Evolutionary conservation across 2,888 invertebrate species (phyloP), one percentile per base, ranked within the genome.

Genomic region (Lithophane semibrunnea): DNA sequence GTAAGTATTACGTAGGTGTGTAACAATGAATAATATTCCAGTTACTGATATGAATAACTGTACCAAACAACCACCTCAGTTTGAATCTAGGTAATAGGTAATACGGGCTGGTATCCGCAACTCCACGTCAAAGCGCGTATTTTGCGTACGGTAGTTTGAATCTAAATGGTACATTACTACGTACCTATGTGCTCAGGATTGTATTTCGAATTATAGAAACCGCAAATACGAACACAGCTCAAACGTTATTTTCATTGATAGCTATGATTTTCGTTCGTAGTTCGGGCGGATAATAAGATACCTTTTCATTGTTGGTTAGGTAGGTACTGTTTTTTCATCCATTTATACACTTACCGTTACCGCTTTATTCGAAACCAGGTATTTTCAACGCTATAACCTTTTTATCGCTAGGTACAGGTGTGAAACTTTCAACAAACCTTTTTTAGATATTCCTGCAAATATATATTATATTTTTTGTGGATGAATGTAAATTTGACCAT

Each of bases 101-200:
- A n/a, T n/a, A n/a, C n/a, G n/a, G n/a, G n/a, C n/a, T n/a, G n/a
- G n/a, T n/a, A n/a, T n/a, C n/a, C n/a, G n/a, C n/a, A n/a, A n/a
- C n/a, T n/a, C n/a, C n/a, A n/a, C n/a, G n/a, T n/a, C n/a, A n/a
- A n/a, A n/a, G n/a, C n/a, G n/a, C n/a, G n/a, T n/a, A n/a, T n/a
- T n/a, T n/a, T n/a, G n/a, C n/a, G n/a, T n/a, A n/a, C n/a, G n/a
- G n/a, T n/a, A 65, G 29, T 82, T 75, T 64, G 64, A 79, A 82
- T 82, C 42, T 75, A 79, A 82, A 82, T 73, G 47, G 74, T 18
- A 79, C 54, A 74, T 82, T 79, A 68, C 54, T 29, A 37, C 21
- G 49, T 66, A 21, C 29, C 61, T 61, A 58, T 81, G 65, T 77
- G 69, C 52, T 77, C 61, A 73, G 52, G 49, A 52, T 82, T 82